A percentile compares a stretch with the other conserved stretches of the same genome.
These are phyloP conservation scores for Drosophila guanche DNA, from an alignment of 1,140 invertebrate genomes.

Conservation along the genomic window DNA sequence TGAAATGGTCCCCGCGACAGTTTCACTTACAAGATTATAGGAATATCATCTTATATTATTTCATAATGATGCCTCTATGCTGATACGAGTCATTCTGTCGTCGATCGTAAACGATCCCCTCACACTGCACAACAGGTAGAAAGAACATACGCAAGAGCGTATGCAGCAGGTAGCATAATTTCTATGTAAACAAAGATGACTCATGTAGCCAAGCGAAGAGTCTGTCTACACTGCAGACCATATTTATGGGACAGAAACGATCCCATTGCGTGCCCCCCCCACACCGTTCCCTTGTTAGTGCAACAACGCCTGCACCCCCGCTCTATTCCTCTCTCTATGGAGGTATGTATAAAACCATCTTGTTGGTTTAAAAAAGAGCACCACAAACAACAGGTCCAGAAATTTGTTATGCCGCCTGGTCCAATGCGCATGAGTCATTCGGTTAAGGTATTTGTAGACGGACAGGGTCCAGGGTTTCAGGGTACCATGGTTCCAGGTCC, in stretches of 20 bases:
- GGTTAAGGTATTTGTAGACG: constrained; percentile 55
- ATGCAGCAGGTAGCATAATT: constrained; percentile 79
- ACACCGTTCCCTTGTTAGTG: constrained; percentile 23
- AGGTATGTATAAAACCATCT: constrained; percentile 7
- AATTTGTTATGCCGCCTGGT: constrained; percentile 75
- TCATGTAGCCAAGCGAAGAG: constrained; percentile 41
- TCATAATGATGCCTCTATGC: background rate
- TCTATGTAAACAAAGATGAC: constrained; percentile 74
- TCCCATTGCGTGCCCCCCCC: constrained; percentile 12
- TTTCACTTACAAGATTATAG: no score
- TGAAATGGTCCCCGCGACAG: no score
- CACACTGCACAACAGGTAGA: constrained; percentile 49
- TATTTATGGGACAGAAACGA: constrained; percentile 52
- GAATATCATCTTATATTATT: no score
- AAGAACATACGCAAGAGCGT: constrained; percentile 19
- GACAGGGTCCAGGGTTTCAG: constrained; percentile 38
- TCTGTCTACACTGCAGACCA: constrained; percentile 26
- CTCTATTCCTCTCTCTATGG: constrained; percentile 19
- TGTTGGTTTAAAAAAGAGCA: constrained; percentile 51
- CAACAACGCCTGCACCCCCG: background rate
- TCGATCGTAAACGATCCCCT: constrained; percentile 2
- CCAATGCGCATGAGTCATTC: constrained; percentile 72
- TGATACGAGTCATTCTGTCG: constrained; percentile 15
- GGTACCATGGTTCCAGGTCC: background rate
- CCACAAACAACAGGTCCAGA: constrained; percentile 38